Percentiles rank a stretch among this genome's conserved stretches.
Conservation (phyloP, 2,113 vertebrate genomes). For the Bostrychus sinensis region DNA sequence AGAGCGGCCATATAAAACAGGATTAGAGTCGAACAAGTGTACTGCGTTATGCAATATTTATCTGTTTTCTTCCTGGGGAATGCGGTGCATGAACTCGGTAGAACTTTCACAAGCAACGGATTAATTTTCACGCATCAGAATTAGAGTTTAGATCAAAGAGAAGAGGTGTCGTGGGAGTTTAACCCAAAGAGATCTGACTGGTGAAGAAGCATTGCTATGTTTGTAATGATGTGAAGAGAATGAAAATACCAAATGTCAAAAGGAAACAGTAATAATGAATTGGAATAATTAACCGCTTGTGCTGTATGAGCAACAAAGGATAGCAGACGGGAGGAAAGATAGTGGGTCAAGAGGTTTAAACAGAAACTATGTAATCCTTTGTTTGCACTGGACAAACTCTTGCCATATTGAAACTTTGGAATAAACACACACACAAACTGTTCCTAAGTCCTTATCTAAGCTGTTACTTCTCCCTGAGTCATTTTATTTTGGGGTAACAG, state of each 20-base stretch:
- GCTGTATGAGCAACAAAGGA: conserved; percentile 37
- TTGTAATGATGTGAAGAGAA: conserved; percentile 47
- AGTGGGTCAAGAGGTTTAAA: conserved; percentile 20
- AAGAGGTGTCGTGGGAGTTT: conserved; percentile 58
- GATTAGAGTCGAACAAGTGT: conserved; percentile 57
- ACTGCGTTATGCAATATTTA: conserved; percentile 68
- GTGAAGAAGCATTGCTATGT: conserved; percentile 56
- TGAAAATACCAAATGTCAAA: conserved; percentile 45
- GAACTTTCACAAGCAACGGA: conserved; percentile 70
- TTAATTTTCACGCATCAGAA: conserved; percentile 73
- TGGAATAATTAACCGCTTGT: conserved; percentile 57
- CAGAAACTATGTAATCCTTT: conserved; percentile 1
- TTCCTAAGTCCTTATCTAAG: too few relatives aligned
- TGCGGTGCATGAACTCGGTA: conserved; percentile 60
- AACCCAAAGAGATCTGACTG: conserved; percentile 57
- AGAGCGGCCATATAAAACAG: conserved; percentile 55
- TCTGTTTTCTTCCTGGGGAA: conserved; percentile 56
- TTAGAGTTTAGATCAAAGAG: conserved; percentile 74
- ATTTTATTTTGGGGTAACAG: too few relatives aligned
- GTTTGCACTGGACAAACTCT: not conserved
- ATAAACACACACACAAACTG: too few relatives aligned
- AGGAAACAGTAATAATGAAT: conserved; percentile 30
- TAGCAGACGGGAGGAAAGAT: conserved; percentile 40
- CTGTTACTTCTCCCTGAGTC: too few relatives aligned
- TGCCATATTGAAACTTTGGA: too few relatives aligned